Evolutionary conservation across 2,113 vertebrate genomes (phyloP).

Genomic region (Hydrolagus affinis): DNA sequence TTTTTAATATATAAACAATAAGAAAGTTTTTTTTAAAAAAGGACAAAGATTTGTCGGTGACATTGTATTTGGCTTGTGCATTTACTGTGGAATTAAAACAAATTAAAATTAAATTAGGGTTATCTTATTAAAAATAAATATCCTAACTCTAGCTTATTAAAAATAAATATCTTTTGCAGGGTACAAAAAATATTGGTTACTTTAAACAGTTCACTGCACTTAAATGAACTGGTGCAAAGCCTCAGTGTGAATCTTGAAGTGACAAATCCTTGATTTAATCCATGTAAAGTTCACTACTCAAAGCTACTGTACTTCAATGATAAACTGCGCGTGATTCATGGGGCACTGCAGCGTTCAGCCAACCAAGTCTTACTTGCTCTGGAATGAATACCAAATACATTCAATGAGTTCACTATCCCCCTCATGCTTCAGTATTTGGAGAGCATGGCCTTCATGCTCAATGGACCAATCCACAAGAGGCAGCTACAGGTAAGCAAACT

Average conservation of each 20-base stretch:
- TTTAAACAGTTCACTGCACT: conserved; percentile 7
- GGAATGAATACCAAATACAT: conserved; percentile 1
- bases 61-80: too few relatives aligned
- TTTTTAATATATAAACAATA: too few relatives aligned
- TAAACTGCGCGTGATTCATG: background rate
- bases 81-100: too few relatives aligned
- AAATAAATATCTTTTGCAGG: conserved; percentile 1
- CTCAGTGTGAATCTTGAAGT: background rate
- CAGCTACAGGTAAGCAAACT: background rate
- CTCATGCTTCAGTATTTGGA: background rate
- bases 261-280: too few relatives aligned
- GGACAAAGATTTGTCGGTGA: too few relatives aligned
- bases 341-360: background rate
- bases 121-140: too few relatives aligned
- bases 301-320: background rate
- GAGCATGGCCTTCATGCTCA: background rate
- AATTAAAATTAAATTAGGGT: too few relatives aligned
- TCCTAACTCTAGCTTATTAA: background rate
- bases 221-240: background rate
- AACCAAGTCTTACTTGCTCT: background rate
- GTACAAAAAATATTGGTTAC: background rate
- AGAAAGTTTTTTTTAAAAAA: too few relatives aligned
- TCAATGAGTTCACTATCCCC: background rate
- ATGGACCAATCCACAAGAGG: background rate
- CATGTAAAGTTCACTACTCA: too few relatives aligned